Evolutionary conservation across 2,888 invertebrate species (phyloP).

Genomic region (Drosophila nr. perissopoda): DNA sequence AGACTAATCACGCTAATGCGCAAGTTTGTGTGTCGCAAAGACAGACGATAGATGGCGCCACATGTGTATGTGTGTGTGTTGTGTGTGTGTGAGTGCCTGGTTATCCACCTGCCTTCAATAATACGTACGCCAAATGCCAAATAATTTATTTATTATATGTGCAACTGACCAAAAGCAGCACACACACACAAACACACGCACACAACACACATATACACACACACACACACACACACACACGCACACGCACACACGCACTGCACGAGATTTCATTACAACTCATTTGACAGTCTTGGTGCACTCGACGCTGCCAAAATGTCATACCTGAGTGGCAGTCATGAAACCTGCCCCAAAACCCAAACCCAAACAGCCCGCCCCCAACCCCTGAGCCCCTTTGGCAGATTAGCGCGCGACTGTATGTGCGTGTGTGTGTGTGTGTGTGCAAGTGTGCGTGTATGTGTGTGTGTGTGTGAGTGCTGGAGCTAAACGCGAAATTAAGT

Average conservation of each 20-base stretch:
- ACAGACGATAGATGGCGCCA: conserved; percentile 69
- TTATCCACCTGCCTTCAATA: conserved; percentile 78
- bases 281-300: conserved; percentile 82
- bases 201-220: conserved; percentile 15
- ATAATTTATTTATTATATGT: conserved; percentile 81
- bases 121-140: conserved; percentile 81
- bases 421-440: conserved; percentile 7
- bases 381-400: conserved; percentile 30
- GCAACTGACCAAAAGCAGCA: conserved; percentile 75
- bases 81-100: conserved; percentile 45
- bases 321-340: conserved; percentile 73
- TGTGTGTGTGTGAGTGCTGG: conserved; percentile 22
- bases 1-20: conserved; percentile 81
- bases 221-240: conserved; percentile 20
- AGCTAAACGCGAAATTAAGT: conserved; percentile 78
- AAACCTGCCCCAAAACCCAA: neutral
- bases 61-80: conserved; percentile 18
- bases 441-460: neutral
- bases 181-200: conserved; percentile 23
- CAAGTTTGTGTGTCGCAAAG: conserved; percentile 69
- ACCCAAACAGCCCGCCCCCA: neutral
- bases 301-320: conserved; percentile 80
- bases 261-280: conserved; percentile 82
- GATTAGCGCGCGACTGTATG: conserved; percentile 66
- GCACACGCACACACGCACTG: conserved; percentile 49